These are phyloP conservation scores for Drosophila repletoides DNA, from an alignment of 1,140 invertebrate genomes.

Conservation along the genomic window DNA sequence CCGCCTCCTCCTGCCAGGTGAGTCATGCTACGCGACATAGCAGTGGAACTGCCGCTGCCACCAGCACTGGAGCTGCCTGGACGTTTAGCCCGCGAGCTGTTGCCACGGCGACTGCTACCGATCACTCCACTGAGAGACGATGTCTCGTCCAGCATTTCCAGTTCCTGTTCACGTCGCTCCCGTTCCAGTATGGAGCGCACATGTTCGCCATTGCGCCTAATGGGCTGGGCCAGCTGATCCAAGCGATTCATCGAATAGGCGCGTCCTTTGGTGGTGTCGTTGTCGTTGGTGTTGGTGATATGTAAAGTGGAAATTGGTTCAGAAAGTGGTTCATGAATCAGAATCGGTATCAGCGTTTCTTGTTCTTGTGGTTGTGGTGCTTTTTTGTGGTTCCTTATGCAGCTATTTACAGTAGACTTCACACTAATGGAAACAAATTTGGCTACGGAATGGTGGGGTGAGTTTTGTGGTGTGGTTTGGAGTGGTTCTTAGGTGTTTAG, in stretches of 20 bases:
- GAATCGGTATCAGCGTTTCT: conserved; percentile 22
- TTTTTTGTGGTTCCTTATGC: conserved; percentile 45
- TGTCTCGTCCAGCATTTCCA: conserved; percentile 79
- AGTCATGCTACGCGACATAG: conserved; percentile 87
- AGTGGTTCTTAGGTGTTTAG: too few relatives aligned
- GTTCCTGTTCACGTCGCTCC: conserved; percentile 65
- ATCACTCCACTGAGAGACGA: conserved; percentile 61
- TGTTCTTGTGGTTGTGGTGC: conserved; percentile 32
- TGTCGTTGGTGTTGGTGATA: conserved; percentile 31
- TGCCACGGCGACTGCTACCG: conserved; percentile 17
- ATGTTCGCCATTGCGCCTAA: conserved; percentile 84
- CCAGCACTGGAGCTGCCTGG: conserved; percentile 42
- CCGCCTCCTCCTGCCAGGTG: conserved; percentile 84
- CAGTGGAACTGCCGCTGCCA: too few relatives aligned
- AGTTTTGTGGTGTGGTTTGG: too few relatives aligned
- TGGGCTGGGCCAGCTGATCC: conserved; percentile 91
- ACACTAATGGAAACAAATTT: conserved; percentile 30
- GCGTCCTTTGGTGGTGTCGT: conserved; percentile 83
- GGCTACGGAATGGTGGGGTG: conserved; percentile 15
- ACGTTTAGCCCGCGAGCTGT: conserved; percentile 19
- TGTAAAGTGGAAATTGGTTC: conserved; percentile 68
- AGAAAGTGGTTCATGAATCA: conserved; percentile 52
- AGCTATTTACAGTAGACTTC: conserved; percentile 48
- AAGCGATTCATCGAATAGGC: conserved; percentile 95
- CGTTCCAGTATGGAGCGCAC: conserved; percentile 74